A percentile compares a stretch with the other conserved stretches of the same genome.
Conservation (phyloP, 1,140 invertebrate genomes). For the Heliconius nattereri region DNA sequence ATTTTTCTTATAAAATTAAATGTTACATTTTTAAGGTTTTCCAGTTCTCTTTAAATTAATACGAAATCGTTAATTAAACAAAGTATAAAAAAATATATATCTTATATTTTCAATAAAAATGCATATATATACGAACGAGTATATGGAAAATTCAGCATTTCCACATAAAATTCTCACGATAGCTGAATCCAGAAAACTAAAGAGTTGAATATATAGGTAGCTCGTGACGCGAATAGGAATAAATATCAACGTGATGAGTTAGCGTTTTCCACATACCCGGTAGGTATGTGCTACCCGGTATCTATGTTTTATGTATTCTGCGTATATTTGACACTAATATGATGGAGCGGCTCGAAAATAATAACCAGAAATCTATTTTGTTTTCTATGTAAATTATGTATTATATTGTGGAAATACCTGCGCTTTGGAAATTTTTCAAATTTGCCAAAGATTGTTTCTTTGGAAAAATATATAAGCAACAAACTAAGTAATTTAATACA, state of each 20-base stretch:
- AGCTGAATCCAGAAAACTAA: not conserved
- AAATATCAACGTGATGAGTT: slow-evolving; percentile 9
- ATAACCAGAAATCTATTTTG: not conserved
- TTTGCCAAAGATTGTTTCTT: no score
- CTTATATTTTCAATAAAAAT: no score
- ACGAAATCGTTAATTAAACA: no score
- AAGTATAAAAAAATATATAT: no score
- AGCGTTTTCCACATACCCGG: not conserved
- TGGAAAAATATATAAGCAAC: no score
- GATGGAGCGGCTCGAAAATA: not conserved
- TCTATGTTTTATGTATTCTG: not conserved
- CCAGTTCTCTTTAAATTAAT: no score
- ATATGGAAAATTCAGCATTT: not conserved
- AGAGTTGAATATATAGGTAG: not conserved
- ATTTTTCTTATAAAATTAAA: no score
- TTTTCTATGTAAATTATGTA: not conserved
- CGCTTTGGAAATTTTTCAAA: no score
- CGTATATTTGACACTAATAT: not conserved
- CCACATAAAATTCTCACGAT: not conserved
- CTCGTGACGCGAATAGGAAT: slow-evolving; percentile 1
- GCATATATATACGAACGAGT: no score
- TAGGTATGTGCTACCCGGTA: not conserved
- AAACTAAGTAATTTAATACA: no score
- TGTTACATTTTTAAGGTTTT: no score
- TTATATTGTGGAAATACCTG: not conserved